Evolutionary conservation across 2,888 invertebrate genomes (phyloP), one percentile per base, ranked within the genome.

Genomic region (Rhodophaea formosa): DNA sequence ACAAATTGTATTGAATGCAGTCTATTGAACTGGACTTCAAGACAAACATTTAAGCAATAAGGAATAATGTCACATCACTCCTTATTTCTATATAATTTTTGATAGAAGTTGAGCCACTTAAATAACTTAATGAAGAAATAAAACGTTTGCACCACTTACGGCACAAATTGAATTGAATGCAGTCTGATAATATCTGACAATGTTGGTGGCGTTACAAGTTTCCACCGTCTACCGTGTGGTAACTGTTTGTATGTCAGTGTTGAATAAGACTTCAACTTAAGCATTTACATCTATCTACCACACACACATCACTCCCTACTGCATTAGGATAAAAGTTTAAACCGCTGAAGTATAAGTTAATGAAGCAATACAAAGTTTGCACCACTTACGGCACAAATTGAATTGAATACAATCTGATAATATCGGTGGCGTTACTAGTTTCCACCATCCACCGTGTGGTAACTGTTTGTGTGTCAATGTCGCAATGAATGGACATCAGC

Each of bases 301-400:
- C n/a, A n/a, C n/a, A n/a, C n/a, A n/a, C n/a, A n/a, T n/a, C n/a
- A n/a, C n/a, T n/a, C n/a, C n/a, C n/a, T n/a, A n/a, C n/a, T n/a
- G n/a, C n/a, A n/a, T n/a, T n/a, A n/a, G n/a, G n/a, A n/a, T n/a
- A n/a, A n/a, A n/a, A n/a, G n/a, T n/a, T n/a, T n/a, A n/a, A n/a
- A n/a, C n/a, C n/a, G n/a, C n/a, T n/a, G n/a, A 23, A 23, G 23
- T 12, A 39, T 5, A 1, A 12, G 12, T 23, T 29, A n/a, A 46
- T 46, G 12, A 23, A 23, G 23, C 46, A 46, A 46, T 52, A 35
- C 54, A 54, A 32, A 44, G 16, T 43, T 45, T 44, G 45, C 45
- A 15, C 45, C 44, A 32, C 15, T 44, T 7, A 32, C 30, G 23
- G 17, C 46, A 7, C 23, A 46, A 46, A 46, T 46, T 17, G 23